Percentiles rank a stretch among this genome's conserved stretches.
These are phyloP conservation scores for Pantherophis alleghaniensis DNA, from an alignment of 2,797 vertebrate genomes.

Conservation along the genomic window DNA sequence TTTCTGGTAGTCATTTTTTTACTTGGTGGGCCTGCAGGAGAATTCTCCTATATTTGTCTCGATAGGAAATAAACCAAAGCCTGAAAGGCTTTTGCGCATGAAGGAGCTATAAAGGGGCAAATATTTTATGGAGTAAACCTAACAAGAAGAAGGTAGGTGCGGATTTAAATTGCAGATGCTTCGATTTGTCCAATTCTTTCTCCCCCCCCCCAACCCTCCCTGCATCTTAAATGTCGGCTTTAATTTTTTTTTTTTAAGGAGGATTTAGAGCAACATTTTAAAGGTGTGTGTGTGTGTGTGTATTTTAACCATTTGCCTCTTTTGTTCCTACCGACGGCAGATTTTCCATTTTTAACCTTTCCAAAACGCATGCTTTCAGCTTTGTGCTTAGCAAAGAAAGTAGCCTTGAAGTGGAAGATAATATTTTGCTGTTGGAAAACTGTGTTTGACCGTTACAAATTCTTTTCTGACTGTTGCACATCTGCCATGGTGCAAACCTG, in stretches of 20 bases:
- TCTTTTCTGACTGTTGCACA: constrained; percentile 39
- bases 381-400: constrained; percentile 31
- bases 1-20: constrained; percentile 85
- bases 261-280: constrained; percentile 34
- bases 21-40: constrained; percentile 78
- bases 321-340: neutral
- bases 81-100: constrained; percentile 71
- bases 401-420: neutral
- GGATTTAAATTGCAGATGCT: constrained; percentile 57
- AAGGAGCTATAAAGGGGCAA: constrained; percentile 68
- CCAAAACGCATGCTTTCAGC: constrained; percentile 35
- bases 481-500: constrained; percentile 33
- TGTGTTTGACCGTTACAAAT: neutral
- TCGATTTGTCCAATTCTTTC: constrained; percentile 58
- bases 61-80: constrained; percentile 74
- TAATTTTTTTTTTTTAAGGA: constrained; percentile 26
- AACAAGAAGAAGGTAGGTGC: constrained; percentile 71
- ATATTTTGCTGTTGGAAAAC: constrained; percentile 15
- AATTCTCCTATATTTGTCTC: constrained; percentile 75
- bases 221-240: constrained; percentile 39
- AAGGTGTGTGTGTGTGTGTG: neutral
- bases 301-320: constrained; percentile 34
- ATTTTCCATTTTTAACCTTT: constrained; percentile 6
- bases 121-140: constrained; percentile 75
- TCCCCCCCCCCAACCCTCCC: neutral